Evolutionary conservation across 2,797 vertebrate species (phyloP), one percentile per base, ranked within the genome.

Genomic region (Myripristis murdjan): DNA sequence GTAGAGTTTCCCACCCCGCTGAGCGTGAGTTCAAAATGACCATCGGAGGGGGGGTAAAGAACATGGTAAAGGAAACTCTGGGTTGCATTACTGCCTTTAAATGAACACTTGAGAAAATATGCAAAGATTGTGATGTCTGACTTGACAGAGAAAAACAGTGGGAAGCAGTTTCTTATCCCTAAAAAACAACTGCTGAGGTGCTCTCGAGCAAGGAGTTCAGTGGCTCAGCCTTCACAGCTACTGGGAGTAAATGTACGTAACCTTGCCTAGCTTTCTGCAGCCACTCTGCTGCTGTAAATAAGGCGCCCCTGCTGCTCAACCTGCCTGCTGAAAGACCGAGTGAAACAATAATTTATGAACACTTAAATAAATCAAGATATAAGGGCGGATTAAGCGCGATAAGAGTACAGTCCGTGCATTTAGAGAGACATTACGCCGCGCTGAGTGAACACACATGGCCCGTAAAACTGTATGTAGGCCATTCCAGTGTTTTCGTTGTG

Each of bases 371-470:
- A 81, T 69, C 41, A 65, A 54, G 33, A 63, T 56, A 48, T 23
- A 58, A 62, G n/a, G 57, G 46, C 52, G 65, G 60, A 81, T 85
- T 71, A 71, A 69, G 23, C n/a, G 14, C 33, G 49, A 68, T 72
- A 63, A 70, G 76, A 23, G 49, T 53, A 54, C 61, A 67, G 68
- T 65, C 52, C 22, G 70, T 70, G 41, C 63, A 72, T 87, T 85
- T 67, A 82, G 28, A 43, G 37, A 76, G 43, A 75, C 58, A 39
- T 73, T 47, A 72, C n/a, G n/a, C n/a, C n/a, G n/a, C 61, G 66
- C 54, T 82, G 85, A 90, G 59, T 77, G 72, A 82, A 85, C 63
- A 73, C 88, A 89, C 70, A 79, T 89, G 88, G 83, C 49, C 26
- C 1, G 2, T 78, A 75, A 74, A 82, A 63, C 49, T 70, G 46